A percentile compares a stretch with the other conserved stretches of the same genome.
Conservation (phyloP, 2,797 vertebrate genomes). For the Microcaecilia unicolor region DNA sequence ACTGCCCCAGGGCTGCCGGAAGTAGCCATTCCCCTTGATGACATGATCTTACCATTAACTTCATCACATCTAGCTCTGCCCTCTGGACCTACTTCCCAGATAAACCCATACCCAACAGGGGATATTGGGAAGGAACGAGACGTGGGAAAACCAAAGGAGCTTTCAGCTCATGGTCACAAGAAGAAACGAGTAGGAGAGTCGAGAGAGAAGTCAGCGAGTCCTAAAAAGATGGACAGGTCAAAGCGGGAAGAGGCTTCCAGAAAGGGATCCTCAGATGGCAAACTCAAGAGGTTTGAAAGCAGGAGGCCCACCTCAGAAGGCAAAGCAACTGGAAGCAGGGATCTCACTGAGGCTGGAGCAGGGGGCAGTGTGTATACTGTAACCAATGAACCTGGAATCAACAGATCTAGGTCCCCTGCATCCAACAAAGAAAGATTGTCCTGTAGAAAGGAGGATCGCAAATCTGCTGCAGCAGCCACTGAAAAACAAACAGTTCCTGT, state of each 20-base stretch:
- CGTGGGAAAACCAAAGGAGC: conserved; percentile 67
- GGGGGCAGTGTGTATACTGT: conserved; percentile 44
- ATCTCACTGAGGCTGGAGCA: conserved; percentile 46
- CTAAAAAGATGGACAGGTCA: conserved; percentile 65
- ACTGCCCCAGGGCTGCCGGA: conserved; percentile 93
- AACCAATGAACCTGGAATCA: conserved; percentile 40
- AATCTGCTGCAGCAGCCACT: conserved; percentile 40
- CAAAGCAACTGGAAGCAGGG: conserved; percentile 50
- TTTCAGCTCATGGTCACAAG: conserved; percentile 63
- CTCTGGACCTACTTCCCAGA: conserved; percentile 79
- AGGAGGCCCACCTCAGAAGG: conserved; percentile 71
- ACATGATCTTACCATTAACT: conserved; percentile 80
- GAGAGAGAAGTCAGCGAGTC: conserved; percentile 72
- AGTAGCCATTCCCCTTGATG: conserved; percentile 82
- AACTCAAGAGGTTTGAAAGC: conserved; percentile 62
- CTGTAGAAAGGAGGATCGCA: conserved; percentile 48
- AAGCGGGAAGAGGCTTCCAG: conserved; percentile 56
- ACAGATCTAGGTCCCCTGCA: conserved; percentile 55
- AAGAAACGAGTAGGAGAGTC: conserved; percentile 67
- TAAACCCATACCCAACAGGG: conserved; percentile 74
- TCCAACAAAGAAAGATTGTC: conserved; percentile 54
- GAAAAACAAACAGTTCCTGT: conserved; percentile 53
- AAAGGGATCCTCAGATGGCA: conserved; percentile 55
- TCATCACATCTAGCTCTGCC: conserved; percentile 83
- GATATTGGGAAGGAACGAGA: conserved; percentile 74